Evolutionary conservation across 2,888 invertebrate genomes (phyloP).

Genomic region (Nomada hirtipes): DNA sequence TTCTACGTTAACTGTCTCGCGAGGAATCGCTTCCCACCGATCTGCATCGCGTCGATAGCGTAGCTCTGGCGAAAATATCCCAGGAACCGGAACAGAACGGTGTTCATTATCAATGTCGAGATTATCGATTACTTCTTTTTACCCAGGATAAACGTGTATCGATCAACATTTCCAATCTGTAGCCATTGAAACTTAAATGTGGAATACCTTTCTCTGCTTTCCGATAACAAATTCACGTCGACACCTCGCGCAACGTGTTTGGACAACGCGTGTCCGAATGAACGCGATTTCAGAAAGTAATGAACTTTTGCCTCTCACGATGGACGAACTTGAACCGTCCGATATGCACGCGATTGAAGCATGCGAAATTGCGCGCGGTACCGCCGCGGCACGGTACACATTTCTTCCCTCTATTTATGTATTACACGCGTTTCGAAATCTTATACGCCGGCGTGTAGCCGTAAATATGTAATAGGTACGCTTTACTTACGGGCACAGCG

Average conservation of each 20-base stretch:
- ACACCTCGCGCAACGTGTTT: no score
- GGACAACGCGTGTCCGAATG: no score
- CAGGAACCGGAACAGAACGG: constrained; percentile 36
- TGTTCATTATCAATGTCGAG: constrained; percentile 48
- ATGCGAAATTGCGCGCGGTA: constrained; percentile 43
- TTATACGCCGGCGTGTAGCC: constrained; percentile 49
- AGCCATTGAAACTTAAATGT: no score
- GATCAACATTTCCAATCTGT: no score
- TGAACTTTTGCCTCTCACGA: no score
- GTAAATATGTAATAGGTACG: constrained; percentile 54
- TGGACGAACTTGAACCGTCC: constrained; percentile 2
- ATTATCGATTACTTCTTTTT: neutral
- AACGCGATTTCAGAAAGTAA: no score
- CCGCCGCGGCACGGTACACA: constrained; percentile 48
- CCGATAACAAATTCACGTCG: no score
- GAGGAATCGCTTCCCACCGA: constrained; percentile 72
- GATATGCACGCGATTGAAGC: neutral
- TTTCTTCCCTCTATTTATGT: constrained; percentile 46
- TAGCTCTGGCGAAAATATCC: constrained; percentile 40
- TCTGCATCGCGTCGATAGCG: constrained; percentile 55
- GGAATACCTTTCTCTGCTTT: no score
- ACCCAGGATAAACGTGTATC: neutral
- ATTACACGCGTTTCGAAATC: constrained; percentile 53
- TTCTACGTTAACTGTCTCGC: constrained; percentile 73
- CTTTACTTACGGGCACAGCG: constrained; percentile 33